Percentiles rank a stretch among this genome's conserved stretches.
Evolutionary conservation across 2,888 invertebrate species (phyloP).

Genomic region (Caenorhabditis sp.): DNA sequence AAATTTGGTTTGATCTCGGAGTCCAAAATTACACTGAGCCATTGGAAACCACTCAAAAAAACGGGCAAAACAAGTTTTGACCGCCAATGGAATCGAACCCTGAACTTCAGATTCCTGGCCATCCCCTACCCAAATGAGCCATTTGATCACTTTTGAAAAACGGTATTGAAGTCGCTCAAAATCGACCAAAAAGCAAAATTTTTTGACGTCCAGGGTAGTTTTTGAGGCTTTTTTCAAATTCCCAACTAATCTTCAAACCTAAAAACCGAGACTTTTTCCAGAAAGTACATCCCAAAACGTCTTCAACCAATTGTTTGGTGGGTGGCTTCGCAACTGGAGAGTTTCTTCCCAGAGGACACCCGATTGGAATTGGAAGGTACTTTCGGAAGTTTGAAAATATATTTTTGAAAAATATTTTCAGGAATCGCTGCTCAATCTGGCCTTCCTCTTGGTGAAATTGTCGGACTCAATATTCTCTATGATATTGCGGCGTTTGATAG

Average conservation of each 20-base stretch:
- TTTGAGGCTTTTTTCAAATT: background rate
- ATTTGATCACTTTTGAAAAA: too few relatives aligned
- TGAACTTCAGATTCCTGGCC: too few relatives aligned
- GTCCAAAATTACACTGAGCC: too few relatives aligned
- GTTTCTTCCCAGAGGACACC: conserved; percentile 73
- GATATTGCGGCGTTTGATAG: conserved; percentile 79
- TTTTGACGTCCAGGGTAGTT: too few relatives aligned
- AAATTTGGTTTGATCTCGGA: too few relatives aligned
- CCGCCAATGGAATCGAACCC: too few relatives aligned
- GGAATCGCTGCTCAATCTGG: conserved; percentile 74
- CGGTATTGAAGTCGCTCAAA: too few relatives aligned
- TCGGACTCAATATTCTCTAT: conserved; percentile 79
- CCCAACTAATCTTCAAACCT: background rate
- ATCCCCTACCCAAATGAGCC: too few relatives aligned
- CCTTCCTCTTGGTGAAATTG: conserved; percentile 77
- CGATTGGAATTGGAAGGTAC: conserved; percentile 73
- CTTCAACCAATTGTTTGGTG: conserved; percentile 75
- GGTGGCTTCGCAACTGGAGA: conserved; percentile 69
- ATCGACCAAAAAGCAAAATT: too few relatives aligned
- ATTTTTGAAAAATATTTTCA: conserved; percentile 40
- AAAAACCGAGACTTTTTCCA: conserved; percentile 39
- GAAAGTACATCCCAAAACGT: conserved; percentile 72
- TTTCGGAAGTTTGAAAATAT: background rate
- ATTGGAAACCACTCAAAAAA: too few relatives aligned
- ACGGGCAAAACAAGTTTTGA: too few relatives aligned